Evolutionary conservation across 2,888 invertebrate genomes (phyloP), one percentile per base, ranked within the genome.

Genomic region (Patella pellucida): DNA sequence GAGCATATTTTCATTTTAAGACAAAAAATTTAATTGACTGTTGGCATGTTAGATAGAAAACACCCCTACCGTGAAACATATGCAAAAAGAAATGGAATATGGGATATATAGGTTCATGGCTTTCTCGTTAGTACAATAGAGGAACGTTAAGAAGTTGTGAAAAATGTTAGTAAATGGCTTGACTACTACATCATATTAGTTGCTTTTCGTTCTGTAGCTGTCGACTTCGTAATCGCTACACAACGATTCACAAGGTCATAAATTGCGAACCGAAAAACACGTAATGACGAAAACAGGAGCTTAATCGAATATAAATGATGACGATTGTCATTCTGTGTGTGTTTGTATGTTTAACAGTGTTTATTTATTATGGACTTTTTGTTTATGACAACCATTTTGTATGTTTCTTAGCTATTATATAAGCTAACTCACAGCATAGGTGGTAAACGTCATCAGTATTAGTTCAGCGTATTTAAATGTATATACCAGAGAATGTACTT

Each of bases 281-380:
- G 62, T 62, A 62, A 62, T 62, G 62, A 62, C 19, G 19, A 19
- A 23, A 62, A 62, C 62, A 62, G 62, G 62, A 23, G 11, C 23
- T 62, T 62, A 62, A 62, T 62, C 62, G 62, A 62, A 62, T 62
- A 62, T 62, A 62, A 62, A 62, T 62, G 62, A 62, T 62, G 23
- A 19, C 15, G 62, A 62, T 62, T 62, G 62, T 62, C 62, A 62
- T 62, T 62, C 14, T 23, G 19, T 19, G 62, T 62, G 62, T 62
- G 62, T 62, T 62, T 62, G 62, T 62, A 23, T 62, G 62, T 62
- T 62, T 62, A 62, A 16, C 62, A 23, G 62, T 62, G 62, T 62
- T 62, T 62, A 62, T 62, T 19, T 62, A 62, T 62, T 62, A 62
- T 62, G 11, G 11, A 14, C 62, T 62, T 62, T 62, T 62, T 23